A percentile compares a stretch with the other conserved stretches of the same genome.
Conservation (phyloP, 2,113 vertebrate species). For the Noctilio leporinus region DNA sequence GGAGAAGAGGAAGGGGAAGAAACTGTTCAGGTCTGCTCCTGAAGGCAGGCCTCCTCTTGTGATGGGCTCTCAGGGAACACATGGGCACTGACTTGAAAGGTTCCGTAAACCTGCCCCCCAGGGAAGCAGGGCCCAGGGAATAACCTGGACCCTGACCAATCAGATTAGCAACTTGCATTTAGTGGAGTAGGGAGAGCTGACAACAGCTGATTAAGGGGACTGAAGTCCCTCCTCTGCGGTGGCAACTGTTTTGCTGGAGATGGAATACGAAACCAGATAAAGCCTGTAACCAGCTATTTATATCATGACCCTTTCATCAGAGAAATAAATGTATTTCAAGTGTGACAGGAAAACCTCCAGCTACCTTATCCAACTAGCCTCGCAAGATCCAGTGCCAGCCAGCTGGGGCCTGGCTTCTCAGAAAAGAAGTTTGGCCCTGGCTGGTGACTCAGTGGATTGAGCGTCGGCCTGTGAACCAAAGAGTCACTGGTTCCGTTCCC, state of each 20-base stretch:
- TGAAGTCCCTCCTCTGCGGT: background rate
- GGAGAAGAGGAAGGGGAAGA: background rate
- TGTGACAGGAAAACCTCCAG: background rate
- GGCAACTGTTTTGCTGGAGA: background rate
- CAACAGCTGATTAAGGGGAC: too few species aligned
- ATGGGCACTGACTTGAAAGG: background rate
- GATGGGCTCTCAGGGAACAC: background rate
- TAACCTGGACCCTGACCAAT: background rate
- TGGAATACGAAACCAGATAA: background rate
- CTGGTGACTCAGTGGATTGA: too few species aligned
- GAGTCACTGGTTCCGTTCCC: too few species aligned
- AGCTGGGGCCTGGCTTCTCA: background rate
- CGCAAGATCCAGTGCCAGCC: accelerated
- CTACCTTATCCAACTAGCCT: background rate
- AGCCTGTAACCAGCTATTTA: background rate
- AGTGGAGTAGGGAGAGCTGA: too few species aligned
- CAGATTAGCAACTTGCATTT: background rate
- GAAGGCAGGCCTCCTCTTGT: background rate
- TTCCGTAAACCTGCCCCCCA: background rate
- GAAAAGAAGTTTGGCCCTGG: too few species aligned
- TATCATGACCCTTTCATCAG: background rate
- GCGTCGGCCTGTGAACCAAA: too few species aligned
- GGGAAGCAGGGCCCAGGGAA: background rate
- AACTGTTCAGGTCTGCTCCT: accelerated
- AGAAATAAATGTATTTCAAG: background rate